Percentiles rank a stretch among this genome's conserved stretches.
Conservation (phyloP, 2,797 vertebrate genomes). For the Percopsis omiscomaycus region DNA sequence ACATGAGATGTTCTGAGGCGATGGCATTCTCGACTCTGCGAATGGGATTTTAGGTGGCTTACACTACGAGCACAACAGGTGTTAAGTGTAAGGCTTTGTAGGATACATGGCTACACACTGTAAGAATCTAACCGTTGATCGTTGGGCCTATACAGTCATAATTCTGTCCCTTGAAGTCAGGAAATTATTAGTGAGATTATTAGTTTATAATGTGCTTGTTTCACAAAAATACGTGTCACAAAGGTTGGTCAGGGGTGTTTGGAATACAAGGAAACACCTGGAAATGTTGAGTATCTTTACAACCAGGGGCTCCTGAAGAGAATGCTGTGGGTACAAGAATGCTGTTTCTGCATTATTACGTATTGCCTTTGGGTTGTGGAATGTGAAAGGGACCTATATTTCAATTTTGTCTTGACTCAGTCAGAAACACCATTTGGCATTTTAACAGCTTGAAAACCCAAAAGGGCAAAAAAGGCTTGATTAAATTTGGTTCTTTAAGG, state of each 20-base stretch:
- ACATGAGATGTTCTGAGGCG: slow-evolving; percentile 45
- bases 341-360: too few species aligned
- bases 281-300: neutral
- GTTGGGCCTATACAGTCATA: too few species aligned
- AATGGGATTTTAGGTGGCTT: slow-evolving; percentile 33
- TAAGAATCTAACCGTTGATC: too few species aligned
- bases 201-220: too few species aligned
- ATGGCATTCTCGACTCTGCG: slow-evolving; percentile 47
- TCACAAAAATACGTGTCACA: too few species aligned
- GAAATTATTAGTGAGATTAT: too few species aligned
- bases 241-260: neutral
- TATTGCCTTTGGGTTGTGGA: neutral
- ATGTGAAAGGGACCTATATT: neutral
- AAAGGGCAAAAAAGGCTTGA: too few species aligned
- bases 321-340: neutral
- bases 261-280: neutral
- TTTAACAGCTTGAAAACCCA: neutral
- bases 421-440: neutral
- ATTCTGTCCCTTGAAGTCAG: too few species aligned
- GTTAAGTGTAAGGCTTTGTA: neutral
- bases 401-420: neutral
- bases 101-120: too few species aligned
- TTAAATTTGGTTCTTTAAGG: too few species aligned
- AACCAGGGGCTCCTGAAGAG: neutral
- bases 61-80: slow-evolving; percentile 48